A percentile compares a stretch with the other conserved stretches of the same genome.
Conservation (phyloP, 2,888 invertebrate genomes). For the Trissonchulus sp. region DNA sequence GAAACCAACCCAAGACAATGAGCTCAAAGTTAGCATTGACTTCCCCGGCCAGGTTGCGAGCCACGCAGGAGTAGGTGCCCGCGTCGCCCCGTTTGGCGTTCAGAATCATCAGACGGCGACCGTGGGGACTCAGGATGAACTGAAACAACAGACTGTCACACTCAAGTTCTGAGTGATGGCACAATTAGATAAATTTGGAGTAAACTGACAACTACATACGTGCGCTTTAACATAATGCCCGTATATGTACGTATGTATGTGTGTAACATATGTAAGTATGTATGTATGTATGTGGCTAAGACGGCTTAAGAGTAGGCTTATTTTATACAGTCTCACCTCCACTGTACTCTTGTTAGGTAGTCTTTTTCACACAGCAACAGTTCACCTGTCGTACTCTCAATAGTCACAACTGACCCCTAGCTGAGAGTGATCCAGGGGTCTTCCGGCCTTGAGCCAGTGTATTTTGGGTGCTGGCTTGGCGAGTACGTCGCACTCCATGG, state of each 20-base stretch:
- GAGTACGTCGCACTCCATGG: slow-evolving; percentile 50
- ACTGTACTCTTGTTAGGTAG: no score
- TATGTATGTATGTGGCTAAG: no score
- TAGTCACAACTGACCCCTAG: not conserved
- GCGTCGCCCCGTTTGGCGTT: slow-evolving; percentile 55
- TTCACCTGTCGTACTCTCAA: no score
- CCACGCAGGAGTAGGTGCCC: slow-evolving; percentile 63
- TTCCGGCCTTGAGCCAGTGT: slow-evolving; percentile 60
- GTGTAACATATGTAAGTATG: no score
- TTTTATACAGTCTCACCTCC: no score
- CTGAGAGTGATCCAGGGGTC: slow-evolving; percentile 38
- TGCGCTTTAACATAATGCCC: no score
- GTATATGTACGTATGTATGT: no score
- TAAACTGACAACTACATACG: no score
- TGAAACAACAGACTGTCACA: slow-evolving; percentile 18
- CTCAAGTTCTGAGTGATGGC: no score
- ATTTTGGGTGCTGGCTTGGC: slow-evolving; percentile 52
- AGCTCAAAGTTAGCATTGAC: slow-evolving; percentile 60
- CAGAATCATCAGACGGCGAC: slow-evolving; percentile 48
- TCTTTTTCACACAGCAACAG: no score
- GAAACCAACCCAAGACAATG: slow-evolving; percentile 56
- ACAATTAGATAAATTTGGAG: no score
- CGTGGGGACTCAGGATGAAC: slow-evolving; percentile 47
- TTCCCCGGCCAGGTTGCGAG: slow-evolving; percentile 63
- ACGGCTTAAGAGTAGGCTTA: no score